Evolutionary conservation across 2,113 vertebrate genomes (phyloP).

Genomic region (Harpagus bidentatus): DNA sequence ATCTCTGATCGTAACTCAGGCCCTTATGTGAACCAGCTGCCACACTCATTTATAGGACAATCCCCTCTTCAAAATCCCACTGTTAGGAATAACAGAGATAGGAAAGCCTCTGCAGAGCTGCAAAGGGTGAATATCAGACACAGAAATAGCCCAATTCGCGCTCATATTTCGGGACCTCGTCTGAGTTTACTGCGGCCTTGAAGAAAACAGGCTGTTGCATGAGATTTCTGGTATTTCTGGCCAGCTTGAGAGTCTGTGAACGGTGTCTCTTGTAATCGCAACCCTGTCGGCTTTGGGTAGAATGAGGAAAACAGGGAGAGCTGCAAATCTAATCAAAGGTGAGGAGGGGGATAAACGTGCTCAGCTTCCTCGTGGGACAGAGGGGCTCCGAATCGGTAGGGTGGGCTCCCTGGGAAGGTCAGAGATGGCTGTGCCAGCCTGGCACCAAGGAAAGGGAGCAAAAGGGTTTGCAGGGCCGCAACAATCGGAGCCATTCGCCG

Average conservation of each 20-base stretch:
- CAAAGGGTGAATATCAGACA: not conserved
- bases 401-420: not conserved
- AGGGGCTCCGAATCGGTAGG: not conserved
- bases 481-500: not conserved
- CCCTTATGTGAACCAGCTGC: slow-evolving; percentile 16
- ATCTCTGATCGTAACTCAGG: not conserved
- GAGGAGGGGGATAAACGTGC: not conserved
- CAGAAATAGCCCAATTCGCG: not conserved
- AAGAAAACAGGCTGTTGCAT: not conserved
- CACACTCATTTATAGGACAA: not conserved
- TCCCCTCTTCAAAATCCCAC: not conserved
- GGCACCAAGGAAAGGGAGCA: not conserved
- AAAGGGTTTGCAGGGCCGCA: not conserved
- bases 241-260: not conserved
- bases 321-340: not conserved
- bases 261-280: not conserved
- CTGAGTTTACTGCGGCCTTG: not conserved
- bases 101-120: not conserved
- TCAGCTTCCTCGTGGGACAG: not conserved
- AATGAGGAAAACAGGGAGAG: not conserved
- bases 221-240: not conserved
- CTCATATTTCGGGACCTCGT: not conserved
- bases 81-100: not conserved
- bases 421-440: not conserved
- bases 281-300: not conserved